Conservation (phyloP, 2,113 vertebrate genomes). For the Syngnathus scovelli region DNA sequence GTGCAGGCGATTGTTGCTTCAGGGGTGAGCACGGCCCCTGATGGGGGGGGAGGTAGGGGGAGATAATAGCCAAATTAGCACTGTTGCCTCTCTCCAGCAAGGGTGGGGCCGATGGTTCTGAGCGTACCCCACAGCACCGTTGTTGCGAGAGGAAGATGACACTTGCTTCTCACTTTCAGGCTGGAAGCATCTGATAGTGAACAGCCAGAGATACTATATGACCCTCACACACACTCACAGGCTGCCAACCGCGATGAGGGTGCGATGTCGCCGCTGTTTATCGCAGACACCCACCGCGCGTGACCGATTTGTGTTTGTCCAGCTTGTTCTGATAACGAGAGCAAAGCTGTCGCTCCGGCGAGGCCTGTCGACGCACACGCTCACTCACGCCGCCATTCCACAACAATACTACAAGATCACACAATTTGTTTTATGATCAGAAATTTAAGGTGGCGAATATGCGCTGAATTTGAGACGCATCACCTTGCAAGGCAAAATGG, state of each 20-base stretch:
- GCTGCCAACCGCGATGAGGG: not conserved
- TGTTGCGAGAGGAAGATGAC: slow-evolving; percentile 30
- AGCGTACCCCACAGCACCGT: not conserved
- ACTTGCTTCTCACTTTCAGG: slow-evolving; percentile 50
- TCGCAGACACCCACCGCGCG: slow-evolving; percentile 32
- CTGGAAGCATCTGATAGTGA: slow-evolving; percentile 31
- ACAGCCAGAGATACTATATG: slow-evolving; percentile 46
- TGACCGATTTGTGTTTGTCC: slow-evolving; percentile 40
- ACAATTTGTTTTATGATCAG: too few species aligned
- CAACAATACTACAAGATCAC: too few species aligned
- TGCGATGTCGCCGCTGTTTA: slow-evolving; percentile 21
- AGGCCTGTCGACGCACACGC: not conserved
- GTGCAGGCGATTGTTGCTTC: not conserved
- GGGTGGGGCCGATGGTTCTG: not conserved
- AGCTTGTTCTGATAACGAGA: slow-evolving; percentile 9
- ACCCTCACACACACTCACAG: not conserved
- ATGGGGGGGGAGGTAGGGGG: slow-evolving; percentile 17
- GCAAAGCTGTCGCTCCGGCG: not conserved
- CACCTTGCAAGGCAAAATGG: not conserved
- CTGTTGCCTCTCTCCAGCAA: not conserved
- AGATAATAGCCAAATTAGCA: slow-evolving; percentile 29
- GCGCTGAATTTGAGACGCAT: not conserved
- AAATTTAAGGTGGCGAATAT: not conserved
- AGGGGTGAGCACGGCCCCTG: not conserved
- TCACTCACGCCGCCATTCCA: not conserved